Evolutionary conservation across 1,140 invertebrate species (phyloP), one percentile per base, ranked within the genome.

Genomic region (Eueides isabella): DNA sequence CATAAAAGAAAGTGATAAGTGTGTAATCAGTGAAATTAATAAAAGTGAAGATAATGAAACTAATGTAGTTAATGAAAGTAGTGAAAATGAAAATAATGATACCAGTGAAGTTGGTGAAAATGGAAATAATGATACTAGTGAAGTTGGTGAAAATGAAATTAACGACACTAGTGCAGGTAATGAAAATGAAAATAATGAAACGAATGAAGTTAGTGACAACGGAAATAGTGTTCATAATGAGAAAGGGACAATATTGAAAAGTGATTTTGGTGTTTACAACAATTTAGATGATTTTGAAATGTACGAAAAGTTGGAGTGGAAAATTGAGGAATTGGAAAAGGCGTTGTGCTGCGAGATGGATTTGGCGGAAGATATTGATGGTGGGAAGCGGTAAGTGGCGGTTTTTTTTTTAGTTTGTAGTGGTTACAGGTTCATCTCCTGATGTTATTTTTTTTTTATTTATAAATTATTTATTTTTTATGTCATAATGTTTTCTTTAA

Each of bases 271-370:
- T n/a, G 74, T 76, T 23, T 76, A 84, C 69, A 71, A 83, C 29
- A 92, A 91, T 81, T 62, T 81, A 1, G 91, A 92, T 75, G 91
- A 92, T 67, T 92, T 91, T 41, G 80, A 87, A 35, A 86, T 92
- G 85, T 92, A 92, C 71, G 83, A 91, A 61, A 90, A 90, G 55
- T 67, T 92, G 16, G 88, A 91, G 38, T 92, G 88, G 88, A 92
- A 88, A 30, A 90, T 92, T 44, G 87, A 86, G 7, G 80, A 88
- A 64, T 75, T 92, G 77, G 91, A 92, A 68, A 72, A 77, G 19
- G 84, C 84, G n/a, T 73, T 92, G 73, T 88, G 87, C 65, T 90
- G 89, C 28, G 74, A 88, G 65, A 90, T 90, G 87, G 91, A 92
- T 75, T 71, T 92, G 26, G 91, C 91, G 30, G 91, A 92, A 66